These are phyloP conservation scores for Hypanus sabinus DNA, from an alignment of 2,113 vertebrate species.

Conservation along the genomic window DNA sequence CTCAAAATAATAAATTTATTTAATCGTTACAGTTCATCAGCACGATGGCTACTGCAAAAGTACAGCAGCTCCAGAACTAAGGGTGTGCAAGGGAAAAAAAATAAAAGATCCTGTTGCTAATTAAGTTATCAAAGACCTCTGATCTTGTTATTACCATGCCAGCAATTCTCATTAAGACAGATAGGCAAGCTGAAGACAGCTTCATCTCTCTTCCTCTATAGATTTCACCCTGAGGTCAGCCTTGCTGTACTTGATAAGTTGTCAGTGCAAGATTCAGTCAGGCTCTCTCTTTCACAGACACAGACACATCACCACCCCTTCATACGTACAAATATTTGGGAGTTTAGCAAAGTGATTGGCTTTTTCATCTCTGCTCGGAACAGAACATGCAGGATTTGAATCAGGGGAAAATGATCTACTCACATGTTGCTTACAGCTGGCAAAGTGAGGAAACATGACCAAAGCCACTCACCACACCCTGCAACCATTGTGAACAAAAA, in stretches of 20 bases:
- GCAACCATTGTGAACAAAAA: background rate
- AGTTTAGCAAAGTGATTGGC: background rate
- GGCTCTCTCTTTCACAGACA: too few species aligned
- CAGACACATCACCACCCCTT: background rate
- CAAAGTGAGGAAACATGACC: too few species aligned
- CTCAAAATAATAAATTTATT: background rate
- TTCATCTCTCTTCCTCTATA: background rate
- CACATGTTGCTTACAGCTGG: background rate
- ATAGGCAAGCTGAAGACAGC: constrained; percentile 4
- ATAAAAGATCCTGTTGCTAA: background rate
- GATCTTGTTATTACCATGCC: constrained; percentile 26
- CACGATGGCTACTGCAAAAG: background rate
- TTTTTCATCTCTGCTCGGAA: background rate
- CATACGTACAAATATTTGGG: background rate
- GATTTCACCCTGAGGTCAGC: background rate
- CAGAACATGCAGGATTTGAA: background rate
- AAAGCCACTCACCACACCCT: background rate
- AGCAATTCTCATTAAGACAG: constrained; percentile 18
- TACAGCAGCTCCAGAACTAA: background rate
- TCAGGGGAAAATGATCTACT: background rate
- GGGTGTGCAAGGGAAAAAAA: background rate
- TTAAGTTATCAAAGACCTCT: constrained; percentile 33
- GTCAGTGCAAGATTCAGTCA: background rate
- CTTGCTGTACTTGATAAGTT: background rate
- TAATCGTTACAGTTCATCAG: too few species aligned